Conservation (phyloP, 2,113 vertebrate genomes). For the Tricholaema leucomelas region DNA sequence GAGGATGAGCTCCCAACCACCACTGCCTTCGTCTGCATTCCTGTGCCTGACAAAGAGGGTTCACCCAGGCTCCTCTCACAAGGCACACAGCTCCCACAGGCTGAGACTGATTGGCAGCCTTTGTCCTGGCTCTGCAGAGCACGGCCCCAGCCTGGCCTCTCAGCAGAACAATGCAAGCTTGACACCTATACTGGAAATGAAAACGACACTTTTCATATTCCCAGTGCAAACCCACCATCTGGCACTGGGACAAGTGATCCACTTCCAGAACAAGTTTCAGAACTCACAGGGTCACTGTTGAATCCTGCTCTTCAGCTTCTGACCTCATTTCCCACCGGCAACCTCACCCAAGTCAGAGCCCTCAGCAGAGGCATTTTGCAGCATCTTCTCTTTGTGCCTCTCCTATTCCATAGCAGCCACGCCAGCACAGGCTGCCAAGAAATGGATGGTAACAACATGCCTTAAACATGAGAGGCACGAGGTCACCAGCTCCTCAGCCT, state of each 20-base stretch:
- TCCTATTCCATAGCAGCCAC: background rate
- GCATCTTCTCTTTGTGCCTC: slow-evolving; percentile 35
- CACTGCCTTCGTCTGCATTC: slow-evolving; percentile 8
- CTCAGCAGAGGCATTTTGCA: slow-evolving; percentile 2
- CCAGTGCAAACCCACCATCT: background rate
- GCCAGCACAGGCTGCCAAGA: background rate
- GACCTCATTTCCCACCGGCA: slow-evolving; percentile 20
- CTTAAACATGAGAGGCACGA: slow-evolving; percentile 61
- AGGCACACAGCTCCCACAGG: background rate
- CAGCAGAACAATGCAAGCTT: background rate
- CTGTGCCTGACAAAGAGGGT: background rate
- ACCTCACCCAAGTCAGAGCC: background rate
- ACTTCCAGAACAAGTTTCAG: background rate
- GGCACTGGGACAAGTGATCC: slow-evolving; percentile 6
- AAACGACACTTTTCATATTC: background rate
- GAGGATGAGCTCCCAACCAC: slow-evolving; percentile 63
- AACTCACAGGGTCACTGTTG: background rate
- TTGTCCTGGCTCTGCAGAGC: background rate
- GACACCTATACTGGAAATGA: background rate
- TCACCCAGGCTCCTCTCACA: background rate
- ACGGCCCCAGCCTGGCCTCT: background rate
- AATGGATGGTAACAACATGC: slow-evolving; percentile 47
- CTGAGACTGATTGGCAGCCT: background rate
- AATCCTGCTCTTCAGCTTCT: background rate
- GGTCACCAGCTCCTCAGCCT: slow-evolving; percentile 60